Conservation (phyloP, 1,140 invertebrate species). For the Cyphomyrmex costatus region DNA sequence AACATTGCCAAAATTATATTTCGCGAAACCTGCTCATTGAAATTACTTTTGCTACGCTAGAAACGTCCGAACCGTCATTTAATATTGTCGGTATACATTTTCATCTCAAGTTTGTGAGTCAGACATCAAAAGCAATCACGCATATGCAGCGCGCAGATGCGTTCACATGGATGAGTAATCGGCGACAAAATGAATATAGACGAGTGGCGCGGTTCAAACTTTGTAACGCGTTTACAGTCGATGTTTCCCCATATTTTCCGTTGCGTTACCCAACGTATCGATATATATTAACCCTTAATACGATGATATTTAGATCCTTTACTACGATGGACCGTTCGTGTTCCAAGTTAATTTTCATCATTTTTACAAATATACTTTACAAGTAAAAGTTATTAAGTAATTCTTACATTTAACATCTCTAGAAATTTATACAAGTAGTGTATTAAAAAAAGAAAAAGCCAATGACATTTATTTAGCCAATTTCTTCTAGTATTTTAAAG, state of each 20-base stretch:
- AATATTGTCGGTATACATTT: conserved; percentile 13
- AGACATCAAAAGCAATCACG: conserved; percentile 71
- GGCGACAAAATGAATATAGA: background rate
- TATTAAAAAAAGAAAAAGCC: too few relatives aligned
- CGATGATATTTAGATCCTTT: too few relatives aligned
- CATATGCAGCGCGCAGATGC: conserved; percentile 34
- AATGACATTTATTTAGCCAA: too few relatives aligned
- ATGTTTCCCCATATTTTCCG: background rate
- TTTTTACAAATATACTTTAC: too few relatives aligned
- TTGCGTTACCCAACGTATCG: background rate
- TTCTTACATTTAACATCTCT: too few relatives aligned
- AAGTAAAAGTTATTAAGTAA: too few relatives aligned
- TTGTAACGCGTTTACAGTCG: background rate
- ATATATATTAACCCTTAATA: background rate
- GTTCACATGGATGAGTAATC: conserved; percentile 32
- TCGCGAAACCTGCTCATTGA: conserved; percentile 10
- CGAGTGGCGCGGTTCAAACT: conserved; percentile 22
- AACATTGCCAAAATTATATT: conserved; percentile 75
- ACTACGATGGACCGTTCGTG: too few relatives aligned
- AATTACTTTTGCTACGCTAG: conserved; percentile 39
- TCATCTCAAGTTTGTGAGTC: conserved; percentile 41
- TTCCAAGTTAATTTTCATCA: too few relatives aligned
- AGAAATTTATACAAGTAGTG: too few relatives aligned
- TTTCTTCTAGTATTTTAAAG: too few relatives aligned
- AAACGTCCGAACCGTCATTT: conserved; percentile 29